Percentiles rank a stretch among this genome's conserved stretches.
Evolutionary conservation across 92 coral and sea anemone genomes (phyloP).

Genomic region (Palythoa caribaeorum): DNA sequence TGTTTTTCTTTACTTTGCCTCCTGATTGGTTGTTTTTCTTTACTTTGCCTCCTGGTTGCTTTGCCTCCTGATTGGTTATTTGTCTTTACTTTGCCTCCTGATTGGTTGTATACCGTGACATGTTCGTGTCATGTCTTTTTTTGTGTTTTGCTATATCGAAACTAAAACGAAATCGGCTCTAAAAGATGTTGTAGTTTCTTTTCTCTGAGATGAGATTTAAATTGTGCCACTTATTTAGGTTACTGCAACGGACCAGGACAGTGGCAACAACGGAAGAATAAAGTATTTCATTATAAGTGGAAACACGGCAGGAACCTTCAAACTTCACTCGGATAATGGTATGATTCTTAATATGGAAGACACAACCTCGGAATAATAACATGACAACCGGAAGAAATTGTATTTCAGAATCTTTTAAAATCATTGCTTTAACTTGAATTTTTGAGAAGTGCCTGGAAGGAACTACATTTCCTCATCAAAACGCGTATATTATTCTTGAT

Average conservation of each 20-base stretch:
- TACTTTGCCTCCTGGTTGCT: no score
- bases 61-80: no score
- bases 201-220: neutral
- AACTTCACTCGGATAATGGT: conserved; percentile 60
- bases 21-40: no score
- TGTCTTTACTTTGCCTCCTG: no score
- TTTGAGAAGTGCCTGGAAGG: neutral
- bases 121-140: neutral
- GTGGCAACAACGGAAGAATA: conserved; percentile 74
- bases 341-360: neutral
- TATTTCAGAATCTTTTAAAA: neutral
- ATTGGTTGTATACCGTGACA: no score
- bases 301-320: conserved; percentile 61
- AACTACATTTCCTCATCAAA: no score
- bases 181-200: neutral
- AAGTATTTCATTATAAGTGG: conserved; percentile 67
- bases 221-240: conserved; percentile 41
- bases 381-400: no score
- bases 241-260: conserved; percentile 83
- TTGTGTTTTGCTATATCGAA: neutral
- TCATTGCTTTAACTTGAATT: neutral
- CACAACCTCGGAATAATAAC: no score
- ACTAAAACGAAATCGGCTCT: no score
- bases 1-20: no score
- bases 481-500: no score